Evolutionary conservation across 1,140 invertebrate species (phyloP).

Genomic region (Trichogramma pretiosum): DNA sequence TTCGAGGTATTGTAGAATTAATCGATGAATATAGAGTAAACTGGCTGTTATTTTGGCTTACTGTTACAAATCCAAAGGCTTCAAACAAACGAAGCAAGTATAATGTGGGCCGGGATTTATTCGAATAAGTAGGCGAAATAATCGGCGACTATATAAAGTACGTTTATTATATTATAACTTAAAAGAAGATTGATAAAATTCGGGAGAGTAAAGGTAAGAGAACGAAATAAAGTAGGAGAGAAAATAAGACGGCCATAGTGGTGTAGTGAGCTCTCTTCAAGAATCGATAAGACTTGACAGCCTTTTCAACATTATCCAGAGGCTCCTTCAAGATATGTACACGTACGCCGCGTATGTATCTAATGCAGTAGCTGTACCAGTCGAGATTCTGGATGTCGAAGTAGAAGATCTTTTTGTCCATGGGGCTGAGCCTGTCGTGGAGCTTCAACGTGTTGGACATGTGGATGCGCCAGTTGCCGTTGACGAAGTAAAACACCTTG

Average conservation of each 20-base stretch:
- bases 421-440: conserved; percentile 40
- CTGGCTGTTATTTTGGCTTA: no score
- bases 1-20: no score
- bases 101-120: no score
- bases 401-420: conserved; percentile 53
- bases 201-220: no score
- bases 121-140: no score
- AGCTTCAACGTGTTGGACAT: conserved; percentile 45
- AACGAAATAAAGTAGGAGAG: conserved; percentile 11
- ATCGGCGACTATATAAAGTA: no score
- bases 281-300: conserved; percentile 13
- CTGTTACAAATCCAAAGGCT: no score
- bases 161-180: no score
- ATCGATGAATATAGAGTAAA: no score
- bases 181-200: no score
- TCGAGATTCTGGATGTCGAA: conserved; percentile 50
- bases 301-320: conserved; percentile 35
- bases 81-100: no score
- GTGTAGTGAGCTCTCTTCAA: conserved; percentile 13
- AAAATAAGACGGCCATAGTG: neutral
- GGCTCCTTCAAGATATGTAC: conserved; percentile 44
- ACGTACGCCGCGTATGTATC: conserved; percentile 50
- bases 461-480: conserved; percentile 46
- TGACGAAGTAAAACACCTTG: conserved; percentile 35
- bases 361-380: conserved; percentile 51